Evolutionary conservation across 37 sponge, comb jelly and placozoan genomes (phyloP).

Genomic region (Aplysina aerophoba): DNA sequence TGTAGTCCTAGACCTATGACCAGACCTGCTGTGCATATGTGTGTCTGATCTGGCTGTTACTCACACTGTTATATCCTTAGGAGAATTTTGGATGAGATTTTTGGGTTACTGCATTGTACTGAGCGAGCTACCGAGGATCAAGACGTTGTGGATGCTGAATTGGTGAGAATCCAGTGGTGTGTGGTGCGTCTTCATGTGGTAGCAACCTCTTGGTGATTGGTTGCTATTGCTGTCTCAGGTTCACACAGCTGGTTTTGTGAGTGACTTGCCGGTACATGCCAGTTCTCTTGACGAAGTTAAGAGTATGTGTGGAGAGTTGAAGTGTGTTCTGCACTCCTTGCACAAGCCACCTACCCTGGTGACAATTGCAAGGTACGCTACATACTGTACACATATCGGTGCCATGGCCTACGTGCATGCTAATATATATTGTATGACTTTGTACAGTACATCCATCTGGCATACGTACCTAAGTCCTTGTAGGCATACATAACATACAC

Average conservation of each 20-base stretch:
- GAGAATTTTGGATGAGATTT: neutral
- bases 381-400: neutral
- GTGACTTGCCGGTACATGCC: constrained; percentile 81
- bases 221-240: constrained; percentile 48
- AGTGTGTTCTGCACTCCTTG: constrained; percentile 18
- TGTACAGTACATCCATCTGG: neutral
- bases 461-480: too few species aligned
- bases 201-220: neutral
- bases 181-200: neutral
- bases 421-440: neutral
- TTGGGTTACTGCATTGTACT: neutral
- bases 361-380: constrained; percentile 72
- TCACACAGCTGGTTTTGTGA: constrained; percentile 70
- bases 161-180: neutral
- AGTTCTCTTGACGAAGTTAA: constrained; percentile 49
- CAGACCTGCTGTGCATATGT: too few species aligned
- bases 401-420: too few species aligned
- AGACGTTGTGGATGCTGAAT: constrained; percentile 2
- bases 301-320: constrained; percentile 7
- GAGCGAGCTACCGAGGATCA: neutral
- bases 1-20: too few species aligned
- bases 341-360: constrained; percentile 41
- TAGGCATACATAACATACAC: too few species aligned
- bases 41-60: too few species aligned
- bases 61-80: too few species aligned